Evolutionary conservation across 2,113 vertebrate genomes (phyloP).

Genomic region (Centropus bengalensis): DNA sequence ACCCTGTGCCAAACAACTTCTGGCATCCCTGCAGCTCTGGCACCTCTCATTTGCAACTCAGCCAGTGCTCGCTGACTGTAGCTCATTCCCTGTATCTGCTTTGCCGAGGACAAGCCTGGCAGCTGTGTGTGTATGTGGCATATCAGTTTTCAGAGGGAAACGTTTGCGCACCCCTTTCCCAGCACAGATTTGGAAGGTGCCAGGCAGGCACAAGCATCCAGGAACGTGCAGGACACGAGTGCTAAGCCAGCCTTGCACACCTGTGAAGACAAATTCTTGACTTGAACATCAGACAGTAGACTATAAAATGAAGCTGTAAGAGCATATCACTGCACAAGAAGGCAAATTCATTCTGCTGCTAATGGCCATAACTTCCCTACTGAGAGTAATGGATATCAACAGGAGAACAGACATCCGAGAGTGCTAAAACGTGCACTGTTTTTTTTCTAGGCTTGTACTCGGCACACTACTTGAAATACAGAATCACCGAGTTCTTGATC

Average conservation of each 20-base stretch:
- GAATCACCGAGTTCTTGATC: not conserved
- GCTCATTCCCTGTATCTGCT: not conserved
- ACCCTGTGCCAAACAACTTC: not conserved
- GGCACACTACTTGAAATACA: not conserved
- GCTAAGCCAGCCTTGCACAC: not conserved
- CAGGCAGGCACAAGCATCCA: not conserved
- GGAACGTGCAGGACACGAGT: accelerated
- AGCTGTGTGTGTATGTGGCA: not conserved
- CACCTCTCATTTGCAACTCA: not conserved
- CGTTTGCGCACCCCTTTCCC: not conserved
- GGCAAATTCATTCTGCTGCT: conserved; percentile 29
- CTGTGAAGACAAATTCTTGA: conserved; percentile 25
- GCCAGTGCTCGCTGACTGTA: not conserved
- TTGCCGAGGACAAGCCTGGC: not conserved
- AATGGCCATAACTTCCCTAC: not conserved
- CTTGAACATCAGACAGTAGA: not conserved
- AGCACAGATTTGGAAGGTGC: not conserved
- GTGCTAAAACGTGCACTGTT: not conserved
- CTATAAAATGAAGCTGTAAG: not conserved
- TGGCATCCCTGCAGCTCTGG: not conserved
- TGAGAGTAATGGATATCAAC: not conserved
- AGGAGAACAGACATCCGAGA: not conserved
- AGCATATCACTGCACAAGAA: not conserved
- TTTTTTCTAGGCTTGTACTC: not conserved
- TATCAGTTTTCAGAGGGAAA: not conserved